phyloP scores from a whole-genome alignment of 2,113 vertebrate species.

The Tangachromis dhanisi region DNA sequence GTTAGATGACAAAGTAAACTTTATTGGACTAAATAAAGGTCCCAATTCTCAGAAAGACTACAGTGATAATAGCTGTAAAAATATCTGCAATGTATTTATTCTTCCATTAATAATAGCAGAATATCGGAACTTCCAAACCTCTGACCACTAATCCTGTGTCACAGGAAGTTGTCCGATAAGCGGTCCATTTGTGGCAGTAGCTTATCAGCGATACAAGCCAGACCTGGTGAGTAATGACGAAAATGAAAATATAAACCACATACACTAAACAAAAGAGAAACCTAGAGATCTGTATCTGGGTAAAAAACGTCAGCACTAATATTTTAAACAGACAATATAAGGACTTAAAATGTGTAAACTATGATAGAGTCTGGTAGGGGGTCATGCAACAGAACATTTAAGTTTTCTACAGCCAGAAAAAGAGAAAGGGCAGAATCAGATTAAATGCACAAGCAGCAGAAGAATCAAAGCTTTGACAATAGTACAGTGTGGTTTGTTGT shows the following conservation, averaged over 20 bases:
- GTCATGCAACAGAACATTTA: not conserved
- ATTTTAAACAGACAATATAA: not conserved
- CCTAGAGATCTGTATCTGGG: not conserved
- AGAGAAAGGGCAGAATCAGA: not conserved
- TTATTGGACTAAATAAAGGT: not conserved
- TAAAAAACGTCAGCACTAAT: not conserved
- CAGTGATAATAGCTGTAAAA: not conserved
- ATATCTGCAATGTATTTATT: not conserved
- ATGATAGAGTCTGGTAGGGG: not conserved
- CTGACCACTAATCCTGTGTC: not conserved
- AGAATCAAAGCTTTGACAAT: not conserved
- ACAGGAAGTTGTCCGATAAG: not conserved
- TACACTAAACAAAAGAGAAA: not conserved
- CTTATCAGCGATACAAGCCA: not conserved
- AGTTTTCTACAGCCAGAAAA: not conserved
- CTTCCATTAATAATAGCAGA: not conserved
- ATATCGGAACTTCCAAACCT: not conserved
- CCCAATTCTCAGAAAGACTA: not conserved
- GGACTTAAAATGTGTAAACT: not conserved
- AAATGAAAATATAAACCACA: not conserved
- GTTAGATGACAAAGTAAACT: not conserved
- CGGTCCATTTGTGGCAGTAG: not conserved
- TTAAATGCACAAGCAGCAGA: not conserved
- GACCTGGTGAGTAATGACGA: not conserved
- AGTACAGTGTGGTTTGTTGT: not conserved